Evolutionary conservation across 1,140 invertebrate species (phyloP).

Genomic region (Dolichoris vasculosae): DNA sequence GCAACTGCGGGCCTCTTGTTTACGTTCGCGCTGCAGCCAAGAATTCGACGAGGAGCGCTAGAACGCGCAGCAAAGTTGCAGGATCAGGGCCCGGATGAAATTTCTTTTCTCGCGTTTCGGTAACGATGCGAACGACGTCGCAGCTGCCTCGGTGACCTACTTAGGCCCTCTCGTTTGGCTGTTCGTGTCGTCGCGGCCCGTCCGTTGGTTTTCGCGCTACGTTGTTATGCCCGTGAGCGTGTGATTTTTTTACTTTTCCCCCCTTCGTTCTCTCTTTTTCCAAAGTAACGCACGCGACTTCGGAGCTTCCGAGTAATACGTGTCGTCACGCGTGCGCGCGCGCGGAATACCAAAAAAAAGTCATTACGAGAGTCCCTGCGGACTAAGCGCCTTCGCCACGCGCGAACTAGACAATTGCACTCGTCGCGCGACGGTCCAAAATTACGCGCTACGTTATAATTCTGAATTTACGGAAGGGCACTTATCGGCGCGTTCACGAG

Average conservation of each 20-base stretch:
- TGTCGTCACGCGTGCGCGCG: background rate
- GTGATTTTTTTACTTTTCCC: background rate
- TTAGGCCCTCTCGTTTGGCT: background rate
- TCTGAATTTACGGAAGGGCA: too few species aligned
- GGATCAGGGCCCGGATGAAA: background rate
- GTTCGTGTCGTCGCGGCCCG: background rate
- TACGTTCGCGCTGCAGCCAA: background rate
- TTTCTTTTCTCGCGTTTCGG: background rate
- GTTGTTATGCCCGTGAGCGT: background rate
- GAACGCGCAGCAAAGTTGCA: background rate
- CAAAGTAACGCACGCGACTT: background rate
- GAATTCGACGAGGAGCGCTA: too few species aligned
- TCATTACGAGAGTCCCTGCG: background rate
- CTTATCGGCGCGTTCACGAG: too few species aligned
- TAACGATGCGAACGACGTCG: background rate
- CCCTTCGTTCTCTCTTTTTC: background rate
- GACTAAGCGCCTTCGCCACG: too few species aligned
- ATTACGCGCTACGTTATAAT: too few species aligned
- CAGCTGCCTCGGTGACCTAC: slow-evolving; percentile 3
- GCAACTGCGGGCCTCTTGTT: background rate
- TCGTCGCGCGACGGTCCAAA: too few species aligned
- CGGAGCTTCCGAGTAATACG: background rate
- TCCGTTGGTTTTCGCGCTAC: background rate
- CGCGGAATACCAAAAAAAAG: background rate
- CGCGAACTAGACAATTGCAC: too few species aligned